Conservation (phyloP, 1,140 invertebrate species). For the Pseudobourletiella spinata region DNA sequence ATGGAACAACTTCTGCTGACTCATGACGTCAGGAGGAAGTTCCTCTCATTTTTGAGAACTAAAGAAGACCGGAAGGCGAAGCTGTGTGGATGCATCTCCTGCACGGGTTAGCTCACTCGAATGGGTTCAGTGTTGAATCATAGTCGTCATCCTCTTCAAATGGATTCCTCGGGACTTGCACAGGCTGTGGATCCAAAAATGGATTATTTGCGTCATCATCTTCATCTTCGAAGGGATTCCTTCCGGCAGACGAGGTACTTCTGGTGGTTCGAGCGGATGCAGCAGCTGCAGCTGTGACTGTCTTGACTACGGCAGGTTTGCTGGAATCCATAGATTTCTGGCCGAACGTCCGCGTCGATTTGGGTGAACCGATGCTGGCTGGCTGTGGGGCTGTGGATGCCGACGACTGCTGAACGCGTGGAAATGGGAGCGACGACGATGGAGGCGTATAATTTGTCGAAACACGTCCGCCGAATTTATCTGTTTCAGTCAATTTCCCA, state of each 20-base stretch:
- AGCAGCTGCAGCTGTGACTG: background rate
- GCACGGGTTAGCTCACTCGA: too few species aligned
- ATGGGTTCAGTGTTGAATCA: constrained; percentile 33
- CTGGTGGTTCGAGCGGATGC: background rate
- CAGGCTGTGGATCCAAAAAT: constrained; percentile 19
- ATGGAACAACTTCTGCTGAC: too few species aligned
- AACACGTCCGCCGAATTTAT: background rate
- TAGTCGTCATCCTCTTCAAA: constrained; percentile 36
- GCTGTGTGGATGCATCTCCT: too few species aligned
- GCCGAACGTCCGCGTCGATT: background rate
- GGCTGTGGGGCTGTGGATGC: background rate
- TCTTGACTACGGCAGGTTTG: background rate
- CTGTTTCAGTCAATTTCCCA: background rate
- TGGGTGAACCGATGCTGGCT: background rate
- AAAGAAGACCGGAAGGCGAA: too few species aligned
- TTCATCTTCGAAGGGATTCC: constrained; percentile 35
- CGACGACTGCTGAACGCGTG: constrained; percentile 6
- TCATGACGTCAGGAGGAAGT: too few species aligned
- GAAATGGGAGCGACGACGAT: constrained; percentile 20
- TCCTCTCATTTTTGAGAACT: too few species aligned
- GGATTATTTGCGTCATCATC: constrained; percentile 29
- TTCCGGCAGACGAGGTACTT: background rate
- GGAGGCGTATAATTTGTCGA: background rate
- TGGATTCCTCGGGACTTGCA: constrained; percentile 27
- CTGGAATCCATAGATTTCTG: background rate